A percentile compares a stretch with the other conserved stretches of the same genome.
phyloP scores from a whole-genome alignment of 2,888 invertebrate genomes.

The Selenia dentaria region DNA sequence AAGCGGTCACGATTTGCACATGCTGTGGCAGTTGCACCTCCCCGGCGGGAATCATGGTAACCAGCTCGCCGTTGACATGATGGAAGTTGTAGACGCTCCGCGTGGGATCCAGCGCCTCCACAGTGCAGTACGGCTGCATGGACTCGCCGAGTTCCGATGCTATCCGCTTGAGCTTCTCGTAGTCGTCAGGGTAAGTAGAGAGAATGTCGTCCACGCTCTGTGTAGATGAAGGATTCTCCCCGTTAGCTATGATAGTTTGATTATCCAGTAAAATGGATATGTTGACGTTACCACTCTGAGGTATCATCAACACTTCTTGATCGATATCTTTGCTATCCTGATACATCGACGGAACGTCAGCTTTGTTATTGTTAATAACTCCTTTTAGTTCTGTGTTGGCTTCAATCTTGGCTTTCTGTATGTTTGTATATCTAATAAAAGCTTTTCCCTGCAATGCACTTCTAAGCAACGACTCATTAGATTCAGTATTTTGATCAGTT shows the following conservation, averaged over 20 bases:
- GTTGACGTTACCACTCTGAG: constrained; percentile 69
- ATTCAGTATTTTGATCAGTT: constrained; percentile 88
- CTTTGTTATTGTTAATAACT: constrained; percentile 75
- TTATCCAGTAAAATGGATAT: constrained; percentile 80
- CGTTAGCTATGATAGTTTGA: constrained; percentile 70
- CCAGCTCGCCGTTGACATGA: constrained; percentile 75
- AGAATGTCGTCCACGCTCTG: constrained; percentile 89
- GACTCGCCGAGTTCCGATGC: constrained; percentile 93
- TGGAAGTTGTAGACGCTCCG: constrained; percentile 83
- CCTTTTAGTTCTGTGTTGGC: constrained; percentile 68
- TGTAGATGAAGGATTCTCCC: constrained; percentile 83
- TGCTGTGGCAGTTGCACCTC: constrained; percentile 77
- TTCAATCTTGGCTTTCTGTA: constrained; percentile 79
- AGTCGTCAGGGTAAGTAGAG: constrained; percentile 90
- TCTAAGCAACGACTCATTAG: constrained; percentile 90
- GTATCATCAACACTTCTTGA: constrained; percentile 70
- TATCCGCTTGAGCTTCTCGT: constrained; percentile 93
- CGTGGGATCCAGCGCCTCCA: constrained; percentile 80
- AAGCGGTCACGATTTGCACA: constrained; percentile 83
- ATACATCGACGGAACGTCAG: constrained; percentile 84
- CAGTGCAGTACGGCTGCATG: constrained; percentile 88
- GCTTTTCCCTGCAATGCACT: constrained; percentile 94
- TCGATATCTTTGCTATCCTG: constrained; percentile 68
- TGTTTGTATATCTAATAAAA: constrained; percentile 82
- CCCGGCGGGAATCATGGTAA: constrained; percentile 77